Evolutionary conservation across 1,140 invertebrate species (phyloP).

Genomic region (Muscidifurax raptorellus): DNA sequence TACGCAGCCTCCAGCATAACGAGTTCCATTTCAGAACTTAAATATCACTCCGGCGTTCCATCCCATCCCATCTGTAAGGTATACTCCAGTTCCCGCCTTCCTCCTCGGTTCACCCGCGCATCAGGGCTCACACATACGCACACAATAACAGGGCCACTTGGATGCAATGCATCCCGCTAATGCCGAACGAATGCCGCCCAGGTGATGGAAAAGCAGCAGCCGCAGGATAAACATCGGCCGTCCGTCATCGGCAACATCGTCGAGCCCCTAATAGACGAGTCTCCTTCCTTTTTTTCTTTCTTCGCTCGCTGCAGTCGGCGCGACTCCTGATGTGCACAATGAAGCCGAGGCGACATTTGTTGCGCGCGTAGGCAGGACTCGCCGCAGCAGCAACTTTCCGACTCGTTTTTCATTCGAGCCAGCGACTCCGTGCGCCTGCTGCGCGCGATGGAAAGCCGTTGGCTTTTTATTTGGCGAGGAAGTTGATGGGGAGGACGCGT

Average conservation of each 20-base stretch:
- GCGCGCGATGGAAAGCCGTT: background rate
- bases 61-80: background rate
- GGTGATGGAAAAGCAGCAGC: background rate
- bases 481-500: no score
- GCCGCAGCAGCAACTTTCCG: background rate
- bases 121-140: no score
- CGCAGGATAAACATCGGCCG: background rate
- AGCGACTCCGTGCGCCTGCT: no score
- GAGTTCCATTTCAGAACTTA: background rate
- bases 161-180: background rate
- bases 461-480: background rate
- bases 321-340: background rate
- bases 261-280: background rate
- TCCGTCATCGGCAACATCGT: background rate
- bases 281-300: background rate
- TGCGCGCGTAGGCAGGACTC: background rate
- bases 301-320: background rate
- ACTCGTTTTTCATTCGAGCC: background rate
- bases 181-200: background rate
- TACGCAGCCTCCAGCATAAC: background rate
- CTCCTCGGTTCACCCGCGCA: background rate
- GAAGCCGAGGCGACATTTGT: background rate
- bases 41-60: background rate
- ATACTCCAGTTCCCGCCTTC: background rate
- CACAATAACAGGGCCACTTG: no score